Evolutionary conservation across 2,797 vertebrate species (phyloP), one percentile per base, ranked within the genome.

Genomic region (Danio aesculapii): DNA sequence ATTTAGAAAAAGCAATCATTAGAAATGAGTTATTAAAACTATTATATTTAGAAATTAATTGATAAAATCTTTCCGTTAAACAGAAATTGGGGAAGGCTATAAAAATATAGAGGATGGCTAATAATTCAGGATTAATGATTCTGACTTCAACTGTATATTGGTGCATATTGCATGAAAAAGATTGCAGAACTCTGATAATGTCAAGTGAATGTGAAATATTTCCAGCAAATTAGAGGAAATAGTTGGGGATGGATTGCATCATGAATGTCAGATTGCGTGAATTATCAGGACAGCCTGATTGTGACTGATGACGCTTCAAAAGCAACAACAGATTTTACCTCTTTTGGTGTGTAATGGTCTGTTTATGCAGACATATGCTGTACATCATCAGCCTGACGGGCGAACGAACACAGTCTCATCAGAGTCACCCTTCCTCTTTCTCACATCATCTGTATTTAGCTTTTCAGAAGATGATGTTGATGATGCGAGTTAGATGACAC

Each of bases 271-370:
- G 66, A 69, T 55, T 58, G 66, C 58, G 16, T 53, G 2, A 55
- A 43, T 71, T 1, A 44, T 72, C n/a, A 46, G 12, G 19, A 47
- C 71, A 46, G 41, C 17, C 53, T 59, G 19, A 73, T 59, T 58
- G 71, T 73, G 55, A 59, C 55, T 46, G 43, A 73, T 58, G 55
- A 59, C 17, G 10, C 17, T 30, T 59, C 14, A 77, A 39, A 19
- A 14, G 46, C 39, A 69, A 30, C 43, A 59, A 17, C 47, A 61
- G 62, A 79, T 52, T 30, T 69, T 0, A 69, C 14, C 13, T 30
- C 30, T 78, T 78, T 53, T 71, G 75, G 13, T 58, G 57, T 50
- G 50, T 79, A 75, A 79, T 62, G 21, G 72, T 52, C 46, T 19
- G 13, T 68, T 78, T 78, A 58, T 50, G 21, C 44, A 49, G 44